Conservation (phyloP, 2,113 vertebrate species). For the Vidua macroura region DNA sequence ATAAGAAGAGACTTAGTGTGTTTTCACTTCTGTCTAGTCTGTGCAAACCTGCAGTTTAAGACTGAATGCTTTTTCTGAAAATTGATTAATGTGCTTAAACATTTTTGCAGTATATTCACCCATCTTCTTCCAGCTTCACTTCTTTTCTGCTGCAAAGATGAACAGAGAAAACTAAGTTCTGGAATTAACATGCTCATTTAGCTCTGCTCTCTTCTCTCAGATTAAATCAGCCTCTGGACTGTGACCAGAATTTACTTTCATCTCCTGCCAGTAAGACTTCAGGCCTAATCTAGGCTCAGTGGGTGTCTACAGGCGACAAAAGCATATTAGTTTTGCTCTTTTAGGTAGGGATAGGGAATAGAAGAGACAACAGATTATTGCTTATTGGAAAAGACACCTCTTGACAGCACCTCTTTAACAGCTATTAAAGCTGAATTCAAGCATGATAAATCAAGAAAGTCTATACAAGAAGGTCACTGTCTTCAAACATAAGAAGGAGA, state of each 20-base stretch:
- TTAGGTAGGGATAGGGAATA: neutral
- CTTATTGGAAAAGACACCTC: neutral
- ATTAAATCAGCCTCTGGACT: constrained; percentile 12
- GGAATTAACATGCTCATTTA: neutral
- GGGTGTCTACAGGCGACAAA: neutral
- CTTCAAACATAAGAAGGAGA: neutral
- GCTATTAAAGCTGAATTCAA: neutral
- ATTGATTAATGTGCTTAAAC: neutral
- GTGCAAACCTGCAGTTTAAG: neutral
- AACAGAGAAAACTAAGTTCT: neutral
- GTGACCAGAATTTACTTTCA: constrained; percentile 22
- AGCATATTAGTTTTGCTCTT: neutral
- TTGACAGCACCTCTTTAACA: neutral
- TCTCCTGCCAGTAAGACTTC: neutral
- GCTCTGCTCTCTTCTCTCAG: neutral
- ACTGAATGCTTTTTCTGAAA: neutral
- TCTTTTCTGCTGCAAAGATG: neutral
- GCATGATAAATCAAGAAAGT: neutral
- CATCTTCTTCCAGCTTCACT: neutral
- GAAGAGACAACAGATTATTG: neutral
- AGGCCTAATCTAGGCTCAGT: neutral
- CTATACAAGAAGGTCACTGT: neutral
- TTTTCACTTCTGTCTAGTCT: neutral
- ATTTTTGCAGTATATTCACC: neutral
- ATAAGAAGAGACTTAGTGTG: neutral